Evolutionary conservation across 2,113 vertebrate genomes (phyloP).

Genomic region (Scomber colias): DNA sequence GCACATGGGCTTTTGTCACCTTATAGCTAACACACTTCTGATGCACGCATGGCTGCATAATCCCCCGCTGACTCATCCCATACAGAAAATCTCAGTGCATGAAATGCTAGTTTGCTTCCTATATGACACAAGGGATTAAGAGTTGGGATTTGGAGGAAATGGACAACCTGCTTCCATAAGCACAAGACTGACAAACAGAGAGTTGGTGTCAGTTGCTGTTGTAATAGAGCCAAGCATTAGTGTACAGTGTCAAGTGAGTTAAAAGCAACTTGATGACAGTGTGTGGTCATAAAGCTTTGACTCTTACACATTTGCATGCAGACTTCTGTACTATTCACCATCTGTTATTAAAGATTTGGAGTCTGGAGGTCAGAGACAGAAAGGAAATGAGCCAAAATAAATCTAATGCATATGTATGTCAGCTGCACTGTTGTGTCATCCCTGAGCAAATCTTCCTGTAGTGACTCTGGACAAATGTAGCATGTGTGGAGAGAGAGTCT

Average conservation of each 20-base stretch:
- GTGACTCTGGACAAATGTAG: background rate
- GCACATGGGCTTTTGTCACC: background rate
- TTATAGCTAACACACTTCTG: background rate
- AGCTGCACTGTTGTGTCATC: background rate
- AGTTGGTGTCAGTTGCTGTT: slow-evolving; percentile 4
- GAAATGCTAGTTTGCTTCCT: slow-evolving; percentile 21
- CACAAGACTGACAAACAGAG: slow-evolving; percentile 11
- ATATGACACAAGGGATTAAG: slow-evolving; percentile 41
- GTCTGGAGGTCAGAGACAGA: background rate
- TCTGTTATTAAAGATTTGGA: slow-evolving; percentile 27
- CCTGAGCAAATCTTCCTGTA: background rate
- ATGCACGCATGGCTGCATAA: slow-evolving; percentile 28
- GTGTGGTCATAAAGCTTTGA: background rate
- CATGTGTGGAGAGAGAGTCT: background rate
- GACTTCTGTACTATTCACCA: slow-evolving; percentile 3
- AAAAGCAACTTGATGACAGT: slow-evolving; percentile 13
- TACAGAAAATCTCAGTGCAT: slow-evolving; percentile 14
- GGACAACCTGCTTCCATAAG: slow-evolving; percentile 53
- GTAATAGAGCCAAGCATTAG: slow-evolving; percentile 9
- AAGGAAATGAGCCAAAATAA: slow-evolving; percentile 12
- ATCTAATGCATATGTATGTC: background rate
- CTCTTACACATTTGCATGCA: background rate
- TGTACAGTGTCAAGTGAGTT: background rate
- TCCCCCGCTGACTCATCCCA: slow-evolving; percentile 47
- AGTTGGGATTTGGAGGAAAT: slow-evolving; percentile 46